Percentiles rank a stretch among this genome's conserved stretches.
phyloP scores from a whole-genome alignment of 2,113 vertebrate genomes.

The Cebidichthys violaceus region DNA sequence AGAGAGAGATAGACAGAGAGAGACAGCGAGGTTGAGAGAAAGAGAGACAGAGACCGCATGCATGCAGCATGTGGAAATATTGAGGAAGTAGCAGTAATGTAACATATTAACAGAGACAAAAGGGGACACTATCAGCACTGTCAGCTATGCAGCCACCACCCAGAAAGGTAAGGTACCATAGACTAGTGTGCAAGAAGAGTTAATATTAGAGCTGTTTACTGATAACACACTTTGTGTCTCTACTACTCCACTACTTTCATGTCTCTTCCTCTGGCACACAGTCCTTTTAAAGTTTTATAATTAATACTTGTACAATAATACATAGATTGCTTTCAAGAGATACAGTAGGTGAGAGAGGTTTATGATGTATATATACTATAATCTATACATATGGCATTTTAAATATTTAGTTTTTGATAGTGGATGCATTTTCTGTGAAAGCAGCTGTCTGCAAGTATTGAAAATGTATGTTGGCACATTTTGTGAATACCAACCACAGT shows the following conservation, averaged over 20 bases:
- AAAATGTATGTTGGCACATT: background rate
- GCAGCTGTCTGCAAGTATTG: background rate
- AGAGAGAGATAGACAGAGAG: background rate
- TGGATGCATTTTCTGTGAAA: background rate
- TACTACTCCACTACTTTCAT: background rate
- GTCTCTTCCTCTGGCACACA: background rate
- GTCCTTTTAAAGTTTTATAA: background rate
- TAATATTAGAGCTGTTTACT: background rate
- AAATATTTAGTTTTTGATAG: background rate
- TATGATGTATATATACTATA: background rate
- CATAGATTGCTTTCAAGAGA: background rate
- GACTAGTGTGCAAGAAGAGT: background rate
- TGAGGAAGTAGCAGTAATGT: conserved; percentile 45
- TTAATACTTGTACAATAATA: background rate
- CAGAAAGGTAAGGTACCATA: conserved; percentile 70
- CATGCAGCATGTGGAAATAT: background rate
- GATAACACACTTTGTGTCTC: background rate
- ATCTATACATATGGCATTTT: background rate
- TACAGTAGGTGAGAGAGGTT: background rate
- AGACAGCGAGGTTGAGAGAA: background rate
- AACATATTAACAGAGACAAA: background rate
- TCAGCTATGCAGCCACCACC: conserved; percentile 75
- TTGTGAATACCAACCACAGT: background rate
- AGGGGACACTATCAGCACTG: background rate
- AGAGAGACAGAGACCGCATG: background rate